Conservation (phyloP, 2,113 vertebrate species). For the Tyrannus savana region DNA sequence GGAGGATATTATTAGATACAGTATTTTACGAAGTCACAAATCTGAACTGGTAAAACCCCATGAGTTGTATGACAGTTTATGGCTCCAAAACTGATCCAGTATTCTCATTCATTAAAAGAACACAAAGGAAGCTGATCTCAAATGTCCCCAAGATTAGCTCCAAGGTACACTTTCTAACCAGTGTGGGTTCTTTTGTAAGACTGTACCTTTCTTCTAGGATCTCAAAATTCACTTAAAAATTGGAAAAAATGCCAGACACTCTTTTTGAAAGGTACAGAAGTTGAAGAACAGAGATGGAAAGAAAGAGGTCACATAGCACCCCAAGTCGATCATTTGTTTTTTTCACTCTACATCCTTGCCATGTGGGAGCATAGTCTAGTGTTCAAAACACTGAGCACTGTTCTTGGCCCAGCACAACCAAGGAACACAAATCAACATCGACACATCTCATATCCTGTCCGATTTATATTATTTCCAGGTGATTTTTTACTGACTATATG, state of each 20-base stretch:
- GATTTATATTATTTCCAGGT: background rate
- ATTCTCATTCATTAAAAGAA: background rate
- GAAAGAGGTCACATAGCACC: background rate
- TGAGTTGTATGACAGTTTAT: background rate
- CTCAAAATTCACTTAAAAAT: background rate
- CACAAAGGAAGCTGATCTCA: background rate
- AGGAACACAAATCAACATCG: background rate
- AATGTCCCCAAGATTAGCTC: background rate
- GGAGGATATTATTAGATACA: background rate
- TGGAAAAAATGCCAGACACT: background rate
- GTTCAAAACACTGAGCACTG: background rate
- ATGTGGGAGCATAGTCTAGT: background rate
- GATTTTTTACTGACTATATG: background rate
- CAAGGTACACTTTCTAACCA: background rate
- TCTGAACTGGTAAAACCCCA: background rate
- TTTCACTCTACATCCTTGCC: background rate
- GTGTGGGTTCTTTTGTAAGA: background rate
- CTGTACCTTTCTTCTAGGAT: background rate
- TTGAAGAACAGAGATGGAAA: background rate
- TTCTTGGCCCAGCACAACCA: background rate
- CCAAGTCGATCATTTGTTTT: background rate
- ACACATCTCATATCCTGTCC: fast-evolving
- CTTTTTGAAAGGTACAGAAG: background rate
- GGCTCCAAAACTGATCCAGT: background rate
- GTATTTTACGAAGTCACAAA: background rate